Conservation (phyloP, 2,888 invertebrate genomes). For the Choreutis nemorana region DNA sequence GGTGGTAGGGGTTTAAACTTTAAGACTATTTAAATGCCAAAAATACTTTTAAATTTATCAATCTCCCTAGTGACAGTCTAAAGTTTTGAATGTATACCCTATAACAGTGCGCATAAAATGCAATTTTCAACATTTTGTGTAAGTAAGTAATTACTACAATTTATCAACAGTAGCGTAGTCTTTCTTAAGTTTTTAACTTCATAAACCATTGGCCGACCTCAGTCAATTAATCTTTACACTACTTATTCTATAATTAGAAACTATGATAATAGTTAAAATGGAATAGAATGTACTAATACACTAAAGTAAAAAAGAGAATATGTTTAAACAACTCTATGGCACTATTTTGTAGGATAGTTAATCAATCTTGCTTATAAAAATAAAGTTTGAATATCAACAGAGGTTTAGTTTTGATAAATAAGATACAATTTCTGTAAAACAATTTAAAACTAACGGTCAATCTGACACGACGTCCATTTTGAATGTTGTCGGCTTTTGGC, state of each 20-base stretch:
- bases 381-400: constrained; percentile 3
- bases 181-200: constrained; percentile 1
- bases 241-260: not conserved
- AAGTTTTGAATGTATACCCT: no score
- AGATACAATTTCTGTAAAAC: not conserved
- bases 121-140: no score
- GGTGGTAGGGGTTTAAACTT: no score
- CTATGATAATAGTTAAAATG: constrained; percentile 10
- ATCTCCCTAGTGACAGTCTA: no score
- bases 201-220: constrained; percentile 12
- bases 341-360: constrained; percentile 1
- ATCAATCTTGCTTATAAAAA: no score
- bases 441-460: constrained; percentile 22
- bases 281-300: constrained; percentile 20
- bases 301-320: constrained; percentile 21
- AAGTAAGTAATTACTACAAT: no score
- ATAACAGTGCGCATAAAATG: no score
- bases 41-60: no score
- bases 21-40: no score
- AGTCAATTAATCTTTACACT: constrained; percentile 3
- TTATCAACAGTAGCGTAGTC: not conserved
- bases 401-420: constrained; percentile 2
- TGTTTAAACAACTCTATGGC: not conserved
- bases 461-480: constrained; percentile 51
- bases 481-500: constrained; percentile 37